These are phyloP conservation scores for Sinhomidia bicolor DNA, from an alignment of 2,888 invertebrate species.

Conservation along the genomic window DNA sequence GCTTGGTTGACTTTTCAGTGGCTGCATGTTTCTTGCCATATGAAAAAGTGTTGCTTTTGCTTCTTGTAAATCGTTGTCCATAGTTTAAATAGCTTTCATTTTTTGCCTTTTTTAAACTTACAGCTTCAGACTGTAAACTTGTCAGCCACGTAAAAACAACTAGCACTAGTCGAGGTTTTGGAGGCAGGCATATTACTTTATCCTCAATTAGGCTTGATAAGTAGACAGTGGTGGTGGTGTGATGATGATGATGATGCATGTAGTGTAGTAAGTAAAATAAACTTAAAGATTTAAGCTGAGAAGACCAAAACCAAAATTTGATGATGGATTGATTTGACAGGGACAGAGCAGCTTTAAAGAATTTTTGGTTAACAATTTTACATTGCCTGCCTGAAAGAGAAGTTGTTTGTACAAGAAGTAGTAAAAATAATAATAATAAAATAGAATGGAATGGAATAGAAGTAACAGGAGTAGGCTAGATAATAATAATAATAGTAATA, in stretches of 20 bases:
- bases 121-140: neutral
- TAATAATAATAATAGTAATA: slow-evolving; percentile 36
- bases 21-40: too few relatives aligned
- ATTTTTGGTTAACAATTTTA: slow-evolving; percentile 28
- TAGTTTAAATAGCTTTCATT: neutral
- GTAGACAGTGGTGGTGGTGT: slow-evolving; percentile 1
- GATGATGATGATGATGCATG: slow-evolving; percentile 5
- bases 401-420: slow-evolving; percentile 33
- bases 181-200: slow-evolving; percentile 54
- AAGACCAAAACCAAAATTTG: slow-evolving; percentile 24
- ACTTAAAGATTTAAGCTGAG: slow-evolving; percentile 27
- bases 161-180: neutral
- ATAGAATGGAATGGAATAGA: neutral
- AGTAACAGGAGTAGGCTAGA: slow-evolving; percentile 27
- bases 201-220: slow-evolving; percentile 52
- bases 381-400: slow-evolving; percentile 38
- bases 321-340: slow-evolving; percentile 64
- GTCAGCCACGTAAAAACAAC: neutral
- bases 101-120: neutral
- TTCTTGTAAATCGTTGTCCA: neutral
- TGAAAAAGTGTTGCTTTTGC: neutral
- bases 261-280: slow-evolving; percentile 28
- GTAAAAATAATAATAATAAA: neutral
- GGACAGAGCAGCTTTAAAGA: slow-evolving; percentile 30
- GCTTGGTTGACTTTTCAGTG: slow-evolving; percentile 21